Percentiles rank a stretch among this genome's conserved stretches.
phyloP scores from a whole-genome alignment of 2,888 invertebrate species.

The Hydrotaea cyrtoneurina region DNA sequence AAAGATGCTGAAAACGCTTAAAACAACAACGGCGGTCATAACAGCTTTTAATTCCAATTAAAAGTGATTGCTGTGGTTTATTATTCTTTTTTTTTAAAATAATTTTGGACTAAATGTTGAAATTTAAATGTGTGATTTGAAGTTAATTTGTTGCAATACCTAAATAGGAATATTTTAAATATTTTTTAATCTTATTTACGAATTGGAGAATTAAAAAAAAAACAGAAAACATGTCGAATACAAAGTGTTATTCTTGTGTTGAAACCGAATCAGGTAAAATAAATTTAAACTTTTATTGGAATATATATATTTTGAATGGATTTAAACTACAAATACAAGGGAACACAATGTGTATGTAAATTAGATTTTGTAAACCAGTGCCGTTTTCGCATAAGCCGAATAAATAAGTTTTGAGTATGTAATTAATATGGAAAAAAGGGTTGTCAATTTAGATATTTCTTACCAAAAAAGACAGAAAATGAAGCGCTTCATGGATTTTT shows the following conservation, averaged over 20 bases:
- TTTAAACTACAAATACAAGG: too few relatives aligned
- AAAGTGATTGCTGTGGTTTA: constrained; percentile 12
- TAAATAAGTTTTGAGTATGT: too few relatives aligned
- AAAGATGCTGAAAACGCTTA: constrained; percentile 52
- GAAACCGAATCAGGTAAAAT: constrained; percentile 56
- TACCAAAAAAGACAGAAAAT: too few relatives aligned
- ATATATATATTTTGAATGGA: too few relatives aligned
- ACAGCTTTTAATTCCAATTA: constrained; percentile 24
- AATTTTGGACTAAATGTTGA: constrained; percentile 21
- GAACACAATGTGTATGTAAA: too few relatives aligned
- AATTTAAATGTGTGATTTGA: neutral
- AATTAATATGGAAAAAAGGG: too few relatives aligned
- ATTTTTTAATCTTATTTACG: neutral
- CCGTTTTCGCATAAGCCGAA: too few relatives aligned
- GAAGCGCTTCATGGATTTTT: too few relatives aligned
- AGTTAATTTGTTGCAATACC: neutral
- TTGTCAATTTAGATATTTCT: too few relatives aligned
- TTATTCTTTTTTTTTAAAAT: neutral
- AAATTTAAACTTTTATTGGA: neutral
- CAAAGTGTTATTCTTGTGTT: constrained; percentile 44
- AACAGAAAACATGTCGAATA: constrained; percentile 42
- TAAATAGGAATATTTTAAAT: neutral
- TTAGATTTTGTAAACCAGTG: too few relatives aligned
- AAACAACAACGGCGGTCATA: constrained; percentile 17
- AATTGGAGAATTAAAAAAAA: neutral